These are phyloP conservation scores for Sebastes trivittatus DNA, from an alignment of 2,797 vertebrate species.

Conservation along the genomic window DNA sequence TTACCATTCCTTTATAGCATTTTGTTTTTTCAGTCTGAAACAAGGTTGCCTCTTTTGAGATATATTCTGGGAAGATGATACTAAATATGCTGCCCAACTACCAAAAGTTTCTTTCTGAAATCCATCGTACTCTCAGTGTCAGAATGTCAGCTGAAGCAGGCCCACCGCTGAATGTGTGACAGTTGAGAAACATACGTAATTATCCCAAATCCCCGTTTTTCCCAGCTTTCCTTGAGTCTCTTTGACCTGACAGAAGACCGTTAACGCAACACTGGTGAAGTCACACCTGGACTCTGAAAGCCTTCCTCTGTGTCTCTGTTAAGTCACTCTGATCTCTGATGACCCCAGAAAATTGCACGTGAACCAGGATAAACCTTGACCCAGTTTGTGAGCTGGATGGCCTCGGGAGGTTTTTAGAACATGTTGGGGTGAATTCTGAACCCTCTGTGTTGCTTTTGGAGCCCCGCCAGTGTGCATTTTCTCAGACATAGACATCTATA, in stretches of 20 bases:
- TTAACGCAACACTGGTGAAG: slow-evolving; percentile 44
- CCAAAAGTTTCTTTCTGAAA: slow-evolving; percentile 6
- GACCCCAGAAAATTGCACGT: slow-evolving; percentile 73
- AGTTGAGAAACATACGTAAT: slow-evolving; percentile 26
- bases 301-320: slow-evolving; percentile 56
- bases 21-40: slow-evolving; percentile 2
- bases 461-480: slow-evolving; percentile 70
- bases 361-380: slow-evolving; percentile 79
- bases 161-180: slow-evolving; percentile 18
- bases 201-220: slow-evolving; percentile 25
- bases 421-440: slow-evolving; percentile 71
- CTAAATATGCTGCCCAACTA: slow-evolving; percentile 4
- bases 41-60: not conserved
- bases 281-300: slow-evolving; percentile 67
- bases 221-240: slow-evolving; percentile 11
- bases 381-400: slow-evolving; percentile 68
- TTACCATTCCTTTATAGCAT: not conserved
- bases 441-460: slow-evolving; percentile 76
- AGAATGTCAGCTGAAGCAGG: slow-evolving; percentile 11
- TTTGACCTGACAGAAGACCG: slow-evolving; percentile 46
- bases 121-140: slow-evolving; percentile 18
- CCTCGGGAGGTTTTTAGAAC: slow-evolving; percentile 67
- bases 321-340: slow-evolving; percentile 57
- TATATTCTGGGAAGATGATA: not conserved
- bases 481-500: slow-evolving; percentile 65